A percentile compares a stretch with the other conserved stretches of the same genome.
phyloP scores from a whole-genome alignment of 1,140 invertebrate genomes.

The Conus betulinus region DNA sequence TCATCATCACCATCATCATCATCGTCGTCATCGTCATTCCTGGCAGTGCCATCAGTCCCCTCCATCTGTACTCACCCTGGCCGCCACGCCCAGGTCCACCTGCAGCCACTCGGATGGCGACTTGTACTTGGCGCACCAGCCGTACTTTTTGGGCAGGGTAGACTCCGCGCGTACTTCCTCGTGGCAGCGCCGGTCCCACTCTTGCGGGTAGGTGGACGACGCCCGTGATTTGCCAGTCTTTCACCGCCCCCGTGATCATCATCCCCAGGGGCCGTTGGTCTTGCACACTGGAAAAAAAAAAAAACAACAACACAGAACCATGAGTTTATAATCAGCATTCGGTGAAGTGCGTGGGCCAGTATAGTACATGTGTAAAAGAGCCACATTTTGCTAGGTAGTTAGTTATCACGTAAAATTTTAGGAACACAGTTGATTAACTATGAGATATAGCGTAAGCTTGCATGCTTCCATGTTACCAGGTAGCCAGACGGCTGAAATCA shows the following conservation, averaged over 20 bases:
- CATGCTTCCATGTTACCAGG: too few species aligned
- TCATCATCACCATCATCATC: neutral
- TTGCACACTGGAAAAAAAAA: slow-evolving; percentile 65
- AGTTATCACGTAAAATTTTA: too few species aligned
- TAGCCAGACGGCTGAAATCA: too few species aligned
- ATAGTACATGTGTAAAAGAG: too few species aligned
- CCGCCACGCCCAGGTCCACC: slow-evolving; percentile 76
- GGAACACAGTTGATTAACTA: too few species aligned
- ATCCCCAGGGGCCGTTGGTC: slow-evolving; percentile 78
- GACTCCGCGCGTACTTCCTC: slow-evolving; percentile 78
- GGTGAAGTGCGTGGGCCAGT: too few species aligned
- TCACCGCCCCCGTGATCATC: slow-evolving; percentile 79
- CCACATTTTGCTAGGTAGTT: too few species aligned
- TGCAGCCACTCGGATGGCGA: slow-evolving; percentile 80
- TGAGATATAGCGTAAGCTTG: too few species aligned
- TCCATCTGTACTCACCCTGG: slow-evolving; percentile 72
- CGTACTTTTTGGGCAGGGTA: slow-evolving; percentile 77
- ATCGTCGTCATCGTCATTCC: neutral
- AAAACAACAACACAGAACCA: too few species aligned
- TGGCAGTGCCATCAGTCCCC: neutral
- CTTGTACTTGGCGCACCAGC: slow-evolving; percentile 79
- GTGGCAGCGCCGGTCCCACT: slow-evolving; percentile 77
- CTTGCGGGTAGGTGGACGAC: slow-evolving; percentile 76
- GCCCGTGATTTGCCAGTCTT: slow-evolving; percentile 81
- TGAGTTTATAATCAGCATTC: too few species aligned